Evolutionary conservation across 2,113 vertebrate species (phyloP).

Genomic region (Coryphaenoides rupestris): DNA sequence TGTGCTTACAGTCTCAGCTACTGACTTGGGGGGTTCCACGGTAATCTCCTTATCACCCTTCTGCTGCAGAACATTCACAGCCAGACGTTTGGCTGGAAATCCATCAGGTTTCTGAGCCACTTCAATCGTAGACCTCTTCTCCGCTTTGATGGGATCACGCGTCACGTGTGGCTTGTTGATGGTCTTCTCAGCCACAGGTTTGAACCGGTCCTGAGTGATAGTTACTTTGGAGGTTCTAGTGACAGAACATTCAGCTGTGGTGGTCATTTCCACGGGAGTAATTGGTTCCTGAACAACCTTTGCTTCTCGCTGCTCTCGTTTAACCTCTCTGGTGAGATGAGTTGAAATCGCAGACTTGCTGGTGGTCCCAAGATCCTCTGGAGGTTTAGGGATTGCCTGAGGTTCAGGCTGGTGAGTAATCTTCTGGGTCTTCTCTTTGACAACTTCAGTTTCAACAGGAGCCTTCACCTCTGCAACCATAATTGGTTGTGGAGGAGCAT

Average conservation of each 20-base stretch:
- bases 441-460: constrained; percentile 1
- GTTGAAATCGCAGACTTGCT: too few species aligned
- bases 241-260: constrained; percentile 2
- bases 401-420: not conserved
- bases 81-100: constrained; percentile 10
- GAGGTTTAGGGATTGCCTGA: constrained; percentile 2
- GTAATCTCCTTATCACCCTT: constrained; percentile 18
- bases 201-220: constrained; percentile 17
- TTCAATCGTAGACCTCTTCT: constrained; percentile 9
- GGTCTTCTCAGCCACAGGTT: constrained; percentile 2
- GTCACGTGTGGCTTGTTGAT: constrained; percentile 11
- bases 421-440: not conserved
- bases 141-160: constrained; percentile 3
- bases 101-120: constrained; percentile 24
- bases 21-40: constrained; percentile 20
- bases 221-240: constrained; percentile 20
- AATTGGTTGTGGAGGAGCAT: constrained; percentile 1
- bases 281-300: constrained; percentile 16
- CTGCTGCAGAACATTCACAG: not conserved
- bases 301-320: not conserved
- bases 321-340: too few species aligned
- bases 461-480: constrained; percentile 10
- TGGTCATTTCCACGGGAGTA: constrained; percentile 20
- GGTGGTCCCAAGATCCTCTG: too few species aligned
- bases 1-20: constrained; percentile 16